Conservation (phyloP, 2,797 vertebrate species). For the Adrianichthys oophorus region DNA sequence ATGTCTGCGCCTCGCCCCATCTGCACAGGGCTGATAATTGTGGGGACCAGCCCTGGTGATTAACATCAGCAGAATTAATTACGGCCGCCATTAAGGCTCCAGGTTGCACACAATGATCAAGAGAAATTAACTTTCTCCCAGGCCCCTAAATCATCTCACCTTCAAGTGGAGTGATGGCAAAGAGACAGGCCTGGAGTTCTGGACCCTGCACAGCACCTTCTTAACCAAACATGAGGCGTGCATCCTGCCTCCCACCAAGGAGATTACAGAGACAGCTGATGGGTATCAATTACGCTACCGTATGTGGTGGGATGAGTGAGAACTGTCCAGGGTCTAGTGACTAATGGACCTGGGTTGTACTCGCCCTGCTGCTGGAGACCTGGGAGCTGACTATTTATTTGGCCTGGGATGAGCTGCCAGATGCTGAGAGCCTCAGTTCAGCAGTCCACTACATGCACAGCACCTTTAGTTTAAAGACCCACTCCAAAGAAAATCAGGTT, state of each 20-base stretch:
- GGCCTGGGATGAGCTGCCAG: slow-evolving; percentile 66
- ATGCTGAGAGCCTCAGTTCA: slow-evolving; percentile 68
- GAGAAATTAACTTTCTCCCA: slow-evolving; percentile 99
- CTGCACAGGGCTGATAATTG: slow-evolving; percentile 99
- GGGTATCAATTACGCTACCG: slow-evolving; percentile 74
- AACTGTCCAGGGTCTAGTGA: slow-evolving; percentile 68
- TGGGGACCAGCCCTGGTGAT: slow-evolving; percentile 99
- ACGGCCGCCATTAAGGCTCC: slow-evolving; percentile 99
- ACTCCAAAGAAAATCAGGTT: no score
- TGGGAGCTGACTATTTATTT: slow-evolving; percentile 58
- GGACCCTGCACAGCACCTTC: slow-evolving; percentile 77
- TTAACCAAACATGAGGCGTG: slow-evolving; percentile 81
- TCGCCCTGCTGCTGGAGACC: slow-evolving; percentile 63
- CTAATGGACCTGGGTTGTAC: slow-evolving; percentile 73
- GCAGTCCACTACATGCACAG: slow-evolving; percentile 40
- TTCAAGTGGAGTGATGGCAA: slow-evolving; percentile 95
- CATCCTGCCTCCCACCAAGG: slow-evolving; percentile 59
- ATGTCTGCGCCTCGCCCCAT: slow-evolving; percentile 99
- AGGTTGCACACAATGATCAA: slow-evolving; percentile 99
- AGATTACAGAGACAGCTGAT: slow-evolving; percentile 64
- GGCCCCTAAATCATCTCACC: slow-evolving; percentile 99
- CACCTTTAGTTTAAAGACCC: no score
- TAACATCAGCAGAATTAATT: slow-evolving; percentile 99
- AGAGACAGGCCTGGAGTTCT: slow-evolving; percentile 84
- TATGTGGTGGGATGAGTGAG: slow-evolving; percentile 75